A percentile compares a stretch with the other conserved stretches of the same genome.
phyloP scores from a whole-genome alignment of 2,888 invertebrate genomes.

The Sturmia bella region DNA sequence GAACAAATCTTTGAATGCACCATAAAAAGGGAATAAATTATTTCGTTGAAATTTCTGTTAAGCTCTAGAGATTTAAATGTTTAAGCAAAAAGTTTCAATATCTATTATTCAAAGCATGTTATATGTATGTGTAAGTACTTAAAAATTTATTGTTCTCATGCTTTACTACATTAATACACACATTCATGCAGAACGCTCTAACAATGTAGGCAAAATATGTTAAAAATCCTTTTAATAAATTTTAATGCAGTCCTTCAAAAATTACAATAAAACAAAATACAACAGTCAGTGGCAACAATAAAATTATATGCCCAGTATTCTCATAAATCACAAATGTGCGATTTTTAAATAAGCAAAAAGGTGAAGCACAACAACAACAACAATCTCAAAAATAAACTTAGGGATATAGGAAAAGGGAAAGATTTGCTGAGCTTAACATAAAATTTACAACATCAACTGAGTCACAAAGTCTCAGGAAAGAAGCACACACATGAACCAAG shows the following conservation, averaged over 20 bases:
- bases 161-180: conserved; percentile 6
- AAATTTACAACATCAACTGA: not conserved
- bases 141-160: conserved; percentile 54
- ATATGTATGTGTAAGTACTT: conserved; percentile 20
- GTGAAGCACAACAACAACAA: conserved; percentile 32
- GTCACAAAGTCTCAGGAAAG: not conserved
- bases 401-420: conserved; percentile 7
- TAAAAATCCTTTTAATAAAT: conserved; percentile 56
- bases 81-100: conserved; percentile 54
- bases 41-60: conserved; percentile 16
- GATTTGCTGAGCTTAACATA: conserved; percentile 10
- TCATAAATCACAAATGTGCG: conserved; percentile 65
- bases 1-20: conserved; percentile 2
- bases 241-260: conserved; percentile 58
- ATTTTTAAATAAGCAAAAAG: conserved; percentile 43
- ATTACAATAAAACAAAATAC: conserved; percentile 22
- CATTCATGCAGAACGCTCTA: no score
- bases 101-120: conserved; percentile 24
- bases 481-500: not conserved
- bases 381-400: conserved; percentile 41
- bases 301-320: conserved; percentile 38
- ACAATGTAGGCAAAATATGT: conserved; percentile 30
- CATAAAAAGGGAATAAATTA: conserved; percentile 35
- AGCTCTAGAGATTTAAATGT: conserved; percentile 48
- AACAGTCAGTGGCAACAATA: conserved; percentile 8